phyloP scores from a whole-genome alignment of 2,113 vertebrate species.

The Mellivora capensis region DNA sequence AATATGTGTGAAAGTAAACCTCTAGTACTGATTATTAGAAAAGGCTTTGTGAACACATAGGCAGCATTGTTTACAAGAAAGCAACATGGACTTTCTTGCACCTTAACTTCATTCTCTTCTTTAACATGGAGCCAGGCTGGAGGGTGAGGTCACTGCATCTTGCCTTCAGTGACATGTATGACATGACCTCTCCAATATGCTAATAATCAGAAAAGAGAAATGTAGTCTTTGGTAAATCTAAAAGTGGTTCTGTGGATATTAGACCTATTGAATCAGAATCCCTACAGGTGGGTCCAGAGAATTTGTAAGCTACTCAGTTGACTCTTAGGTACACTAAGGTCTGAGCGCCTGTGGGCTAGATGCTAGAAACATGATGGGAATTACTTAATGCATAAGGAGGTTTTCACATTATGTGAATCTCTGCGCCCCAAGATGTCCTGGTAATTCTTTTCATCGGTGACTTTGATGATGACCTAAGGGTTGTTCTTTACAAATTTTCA shows the following conservation, averaged over 20 bases:
- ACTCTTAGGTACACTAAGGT: not conserved
- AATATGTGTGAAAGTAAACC: not conserved
- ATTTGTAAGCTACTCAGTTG: not conserved
- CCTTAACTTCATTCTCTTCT: not conserved
- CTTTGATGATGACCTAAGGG: not conserved
- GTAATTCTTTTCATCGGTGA: not conserved
- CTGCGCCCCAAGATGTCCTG: not conserved
- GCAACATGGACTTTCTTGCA: not conserved
- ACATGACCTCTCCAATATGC: not conserved
- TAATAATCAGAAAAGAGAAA: not conserved
- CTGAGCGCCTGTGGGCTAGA: not conserved
- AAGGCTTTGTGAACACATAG: not conserved
- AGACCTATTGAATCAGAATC: not conserved
- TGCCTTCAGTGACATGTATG: not conserved
- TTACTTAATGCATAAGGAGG: not conserved
- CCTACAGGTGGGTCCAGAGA: not conserved
- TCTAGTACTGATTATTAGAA: not conserved
- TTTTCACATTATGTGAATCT: not conserved
- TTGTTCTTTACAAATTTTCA: slow-evolving; percentile 1
- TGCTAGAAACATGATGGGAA: not conserved
- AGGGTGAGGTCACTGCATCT: not conserved
- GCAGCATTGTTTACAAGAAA: not conserved
- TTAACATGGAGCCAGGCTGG: not conserved
- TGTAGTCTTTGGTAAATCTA: not conserved
- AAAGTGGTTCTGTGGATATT: not conserved